Base-by-base conservation (phyloP, 2,113 vertebrate species). In the Ciconia boyciana region DNA sequence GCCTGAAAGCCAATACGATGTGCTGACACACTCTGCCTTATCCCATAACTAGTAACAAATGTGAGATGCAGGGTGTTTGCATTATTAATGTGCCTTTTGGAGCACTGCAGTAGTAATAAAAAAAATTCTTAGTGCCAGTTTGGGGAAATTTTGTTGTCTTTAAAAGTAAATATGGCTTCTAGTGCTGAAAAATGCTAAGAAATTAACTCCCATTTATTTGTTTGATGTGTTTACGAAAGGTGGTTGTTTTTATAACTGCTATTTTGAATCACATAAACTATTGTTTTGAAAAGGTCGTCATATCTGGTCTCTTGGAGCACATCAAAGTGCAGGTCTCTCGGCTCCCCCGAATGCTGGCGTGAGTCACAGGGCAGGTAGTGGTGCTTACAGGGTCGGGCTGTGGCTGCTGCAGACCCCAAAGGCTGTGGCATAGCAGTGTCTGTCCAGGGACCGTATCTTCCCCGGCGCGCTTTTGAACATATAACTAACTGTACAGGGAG, bases 271-370 rank as follows among this genome's bases (percentile, higher is more conserved):
- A n/a, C 15, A 58, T 58, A 9, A 76, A 17, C 11, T 34, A 6
- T n/a, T 44, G 31, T 36, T 93, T 39, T 26, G 22, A 14, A 25
- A 64, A 68, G 29, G 44, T 32, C 4, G 0, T 66, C 13, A 1
- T 31, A 8, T 7, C 36, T 57, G 65, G 18, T 78, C 24, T 36
- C 39, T 54, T 21, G 20, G 15, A 26, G 24, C 43, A 8, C 2
- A 0, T 21, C 8, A 2, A 13, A 14, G 52, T 1, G 17, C 25
- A 19, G 46, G 9, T 74, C 14, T 41, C 39, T 55, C 8, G 0
- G 24, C 24, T 68, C 2, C 34, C 29, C 29, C 1, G 0, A 51
- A 8, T 1, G 25, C 78, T 41, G 36, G 8, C 17, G 83, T 6
- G 61, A 44, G 26, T 16, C 34, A 5, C 12, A 1, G 2, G 19